Base-by-base conservation (phyloP, 2,797 vertebrate genomes). In the Mergus octosetaceus region DNA sequence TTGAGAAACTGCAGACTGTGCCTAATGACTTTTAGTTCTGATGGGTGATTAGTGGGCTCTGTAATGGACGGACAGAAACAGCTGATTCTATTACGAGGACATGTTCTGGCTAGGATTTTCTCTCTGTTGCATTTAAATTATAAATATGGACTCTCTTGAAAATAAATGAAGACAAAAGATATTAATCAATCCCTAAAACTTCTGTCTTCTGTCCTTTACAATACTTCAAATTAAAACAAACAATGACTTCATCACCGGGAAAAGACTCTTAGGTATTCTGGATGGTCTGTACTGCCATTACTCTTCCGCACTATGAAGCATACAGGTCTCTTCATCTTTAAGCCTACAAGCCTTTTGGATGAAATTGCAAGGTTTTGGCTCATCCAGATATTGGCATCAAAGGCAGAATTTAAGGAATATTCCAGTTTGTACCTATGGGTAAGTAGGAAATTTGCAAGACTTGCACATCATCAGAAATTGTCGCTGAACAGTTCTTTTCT, bases 41-140 rank as follows among this genome's bases (percentile, higher is more conserved):
- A 95, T 92, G 94, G 89, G 76, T 6, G 43, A 96, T 96, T 94
- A 95, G 82, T 84, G 90, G 24, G 89, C 92, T 91, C 88, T 54
- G 82, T 95, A 97, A 95, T 95, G 93, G 96, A 89, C 96, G 64
- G 92, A 92, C 87, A 92, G 92, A 94, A 95, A 89, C 84, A 91
- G 92, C 77, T 97, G 94, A 97, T 96, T 96, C 90, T 96, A 96
- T 97, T 97, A 97, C 85, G 81, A 75, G 76, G 90, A 75, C 87
- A n/a, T 86, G 79, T 41, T 92, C 96, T 96, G 94, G 93, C 51
- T n/a, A 66, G 47, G 75, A 83, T 93, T 95, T 77, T 93, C 94
- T 73, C 90, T 92, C 90, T 90, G 75, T 39, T 92, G 78, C 65
- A 18, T 85, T 89, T 94, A 89, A 93, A 96, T 94, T 80, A 95